phyloP scores from a whole-genome alignment of 2,113 vertebrate species.

The Myiozetetes cayanensis region DNA sequence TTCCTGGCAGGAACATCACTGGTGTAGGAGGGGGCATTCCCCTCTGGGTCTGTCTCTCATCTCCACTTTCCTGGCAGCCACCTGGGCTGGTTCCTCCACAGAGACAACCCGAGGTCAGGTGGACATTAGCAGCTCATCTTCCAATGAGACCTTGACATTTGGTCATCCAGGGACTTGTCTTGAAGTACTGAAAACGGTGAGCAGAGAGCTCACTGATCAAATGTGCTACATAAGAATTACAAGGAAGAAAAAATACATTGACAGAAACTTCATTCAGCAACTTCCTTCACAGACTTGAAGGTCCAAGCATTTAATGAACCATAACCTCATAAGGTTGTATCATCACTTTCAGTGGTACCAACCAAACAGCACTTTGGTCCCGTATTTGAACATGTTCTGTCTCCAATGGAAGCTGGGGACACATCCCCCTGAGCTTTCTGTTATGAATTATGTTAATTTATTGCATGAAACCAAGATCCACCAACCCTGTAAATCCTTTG shows the following conservation, averaged over 20 bases:
- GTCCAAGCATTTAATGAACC: not conserved
- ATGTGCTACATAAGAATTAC: not conserved
- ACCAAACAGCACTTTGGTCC: accelerated
- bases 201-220: not conserved
- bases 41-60: not conserved
- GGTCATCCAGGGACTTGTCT: not conserved
- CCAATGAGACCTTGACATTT: not conserved
- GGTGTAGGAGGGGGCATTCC: not conserved
- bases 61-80: not conserved
- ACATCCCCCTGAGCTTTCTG: accelerated
- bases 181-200: not conserved
- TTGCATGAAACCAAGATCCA: not conserved
- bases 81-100: not conserved
- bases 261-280: not conserved
- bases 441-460: not conserved
- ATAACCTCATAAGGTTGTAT: not conserved
- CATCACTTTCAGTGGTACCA: not conserved
- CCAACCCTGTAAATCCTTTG: not conserved
- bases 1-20: not conserved
- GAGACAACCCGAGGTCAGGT: not conserved
- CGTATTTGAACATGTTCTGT: not conserved
- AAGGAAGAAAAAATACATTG: not conserved
- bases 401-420: not conserved
- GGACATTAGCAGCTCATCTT: not conserved
- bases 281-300: not conserved